Conservation (phyloP, 2,888 invertebrate genomes). For the Lepidonotus clava region DNA sequence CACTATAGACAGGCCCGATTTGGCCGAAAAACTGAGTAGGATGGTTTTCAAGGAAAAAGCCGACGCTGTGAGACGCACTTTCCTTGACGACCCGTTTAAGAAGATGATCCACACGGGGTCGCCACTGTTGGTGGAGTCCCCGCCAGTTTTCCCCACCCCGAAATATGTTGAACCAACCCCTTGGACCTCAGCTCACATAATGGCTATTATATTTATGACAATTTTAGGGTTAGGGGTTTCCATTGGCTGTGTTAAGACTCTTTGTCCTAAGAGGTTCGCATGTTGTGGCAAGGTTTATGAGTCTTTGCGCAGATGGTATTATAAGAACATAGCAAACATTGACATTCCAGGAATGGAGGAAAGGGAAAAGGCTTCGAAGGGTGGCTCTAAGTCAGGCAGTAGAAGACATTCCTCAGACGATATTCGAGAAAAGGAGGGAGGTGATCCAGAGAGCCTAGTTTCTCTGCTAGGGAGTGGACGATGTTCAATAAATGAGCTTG, state of each 20-base stretch:
- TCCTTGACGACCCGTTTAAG: neutral
- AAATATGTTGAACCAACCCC: neutral
- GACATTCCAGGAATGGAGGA: no score
- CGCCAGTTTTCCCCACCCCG: neutral
- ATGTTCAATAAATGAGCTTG: no score
- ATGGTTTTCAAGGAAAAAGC: neutral
- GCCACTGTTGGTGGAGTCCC: neutral
- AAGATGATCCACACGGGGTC: conserved; percentile 4
- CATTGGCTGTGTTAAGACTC: neutral
- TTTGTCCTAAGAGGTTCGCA: neutral
- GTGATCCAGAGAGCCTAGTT: no score
- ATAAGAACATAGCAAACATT: neutral
- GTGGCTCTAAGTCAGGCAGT: no score
- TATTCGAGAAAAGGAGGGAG: no score
- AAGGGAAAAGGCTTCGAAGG: no score
- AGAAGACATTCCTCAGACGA: no score
- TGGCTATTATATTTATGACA: neutral
- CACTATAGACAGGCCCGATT: neutral
- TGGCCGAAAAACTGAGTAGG: neutral
- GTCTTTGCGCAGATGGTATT: neutral
- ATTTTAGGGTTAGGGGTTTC: neutral
- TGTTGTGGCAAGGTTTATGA: neutral
- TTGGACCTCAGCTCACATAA: neutral
- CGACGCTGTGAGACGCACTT: neutral
- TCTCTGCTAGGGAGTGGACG: no score